phyloP scores from a whole-genome alignment of 1,140 invertebrate species.

The Macrobrachium rosenbergii region DNA sequence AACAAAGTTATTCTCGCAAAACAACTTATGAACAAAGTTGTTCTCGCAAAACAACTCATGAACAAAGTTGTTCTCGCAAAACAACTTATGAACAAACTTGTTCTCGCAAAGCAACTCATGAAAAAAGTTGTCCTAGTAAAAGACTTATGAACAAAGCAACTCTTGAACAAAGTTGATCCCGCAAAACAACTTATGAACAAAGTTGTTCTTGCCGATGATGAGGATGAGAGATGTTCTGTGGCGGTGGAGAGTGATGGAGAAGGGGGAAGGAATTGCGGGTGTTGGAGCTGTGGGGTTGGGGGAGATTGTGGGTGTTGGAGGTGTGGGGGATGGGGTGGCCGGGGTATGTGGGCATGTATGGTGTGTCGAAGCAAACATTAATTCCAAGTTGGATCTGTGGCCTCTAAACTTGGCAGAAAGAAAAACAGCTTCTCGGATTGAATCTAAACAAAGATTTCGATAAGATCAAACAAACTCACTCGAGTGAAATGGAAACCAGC shows the following conservation, averaged over 20 bases:
- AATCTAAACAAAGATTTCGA: slow-evolving; percentile 25
- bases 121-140: too few relatives aligned
- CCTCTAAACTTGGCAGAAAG: background rate
- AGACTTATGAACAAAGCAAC: too few relatives aligned
- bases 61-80: too few relatives aligned
- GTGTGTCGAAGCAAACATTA: slow-evolving; percentile 9
- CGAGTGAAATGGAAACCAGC: background rate
- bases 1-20: too few relatives aligned
- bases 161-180: too few relatives aligned
- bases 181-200: too few relatives aligned
- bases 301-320: background rate
- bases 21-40: too few relatives aligned
- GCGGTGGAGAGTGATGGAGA: background rate
- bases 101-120: too few relatives aligned
- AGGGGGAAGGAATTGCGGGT: too few relatives aligned
- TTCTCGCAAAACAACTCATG: too few relatives aligned
- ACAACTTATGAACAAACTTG: too few relatives aligned
- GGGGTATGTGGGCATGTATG: background rate
- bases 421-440: slow-evolving; percentile 16
- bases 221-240: background rate
- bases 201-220: too few relatives aligned
- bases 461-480: slow-evolving; percentile 27
- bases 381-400: slow-evolving; percentile 5
- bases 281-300: background rate
- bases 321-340: background rate